Base-by-base conservation (phyloP, 2,888 invertebrate genomes). In the Ormia ochracea region DNA sequence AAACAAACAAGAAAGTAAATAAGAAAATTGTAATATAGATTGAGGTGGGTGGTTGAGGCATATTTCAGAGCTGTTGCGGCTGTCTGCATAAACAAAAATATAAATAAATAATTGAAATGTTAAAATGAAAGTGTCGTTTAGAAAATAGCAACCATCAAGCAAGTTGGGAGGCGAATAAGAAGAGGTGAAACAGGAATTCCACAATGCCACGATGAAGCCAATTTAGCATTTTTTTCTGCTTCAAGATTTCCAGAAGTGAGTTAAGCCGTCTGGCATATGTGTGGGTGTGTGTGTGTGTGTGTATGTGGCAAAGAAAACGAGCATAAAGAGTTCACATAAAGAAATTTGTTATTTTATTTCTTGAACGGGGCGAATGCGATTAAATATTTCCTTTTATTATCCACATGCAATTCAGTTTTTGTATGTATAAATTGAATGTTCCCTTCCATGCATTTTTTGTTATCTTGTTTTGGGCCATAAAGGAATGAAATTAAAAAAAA, bases 381-480 rank as follows among this genome's bases (percentile, higher is more conserved):
- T 31, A 19, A 52, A 43, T 78, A 72, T 61, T 52, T 61, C 59
- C 4, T 59, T 61, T 78, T 73, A 78, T 78, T 78, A 73, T 59
- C 17, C 31, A 17, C 28, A 26, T 41, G 61, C 50, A 59, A 70
- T 78, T 78, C 58, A 63, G 68, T 56, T 78, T 69, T 69, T 74
- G 52, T 74, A 63, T 74, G 65, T 69, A 65, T 59, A 70, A 66
- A 65, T 72, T 72, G 54, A 48, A 31, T 70, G 31, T 66, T 45
- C 45, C 38, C 61, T 69, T 31, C 45, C 31, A 6, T n/a, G 23
- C 2, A 12, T 23, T 58, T 54, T 41, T 74, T n/a, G n/a, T n/a
- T 48, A 48, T 58, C 31, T 31, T 66, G 23, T 58, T 41, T 73
- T 50, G 50, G 48, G 33, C 74, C 48, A 66, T 43, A 66, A 74